phyloP scores from a whole-genome alignment of 2,888 invertebrate genomes.

The Drymonia ruficornis region DNA sequence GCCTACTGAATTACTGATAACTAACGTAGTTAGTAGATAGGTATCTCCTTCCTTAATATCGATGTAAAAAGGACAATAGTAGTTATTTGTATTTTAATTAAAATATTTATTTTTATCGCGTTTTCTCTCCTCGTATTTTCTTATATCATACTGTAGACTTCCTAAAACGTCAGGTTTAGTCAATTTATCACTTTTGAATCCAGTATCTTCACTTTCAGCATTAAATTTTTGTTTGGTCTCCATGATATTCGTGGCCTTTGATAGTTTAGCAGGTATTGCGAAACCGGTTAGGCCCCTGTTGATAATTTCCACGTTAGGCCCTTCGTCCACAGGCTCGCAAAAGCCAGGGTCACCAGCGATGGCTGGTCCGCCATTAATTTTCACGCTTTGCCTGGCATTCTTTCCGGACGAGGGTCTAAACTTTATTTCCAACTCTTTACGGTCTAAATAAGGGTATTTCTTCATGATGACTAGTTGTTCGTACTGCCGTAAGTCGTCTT shows the following conservation, averaged over 20 bases:
- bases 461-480: conserved; percentile 76
- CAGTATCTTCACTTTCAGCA: conserved; percentile 9
- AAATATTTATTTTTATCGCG: background rate
- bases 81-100: background rate
- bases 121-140: background rate
- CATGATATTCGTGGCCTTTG: conserved; percentile 32
- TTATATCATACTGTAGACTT: conserved; percentile 11
- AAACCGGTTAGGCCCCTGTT: conserved; percentile 75
- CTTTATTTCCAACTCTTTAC: conserved; percentile 66
- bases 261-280: conserved; percentile 61
- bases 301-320: conserved; percentile 67
- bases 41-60: no score
- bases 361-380: conserved; percentile 42
- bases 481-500: conserved; percentile 65
- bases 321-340: conserved; percentile 58
- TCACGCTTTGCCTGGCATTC: conserved; percentile 56
- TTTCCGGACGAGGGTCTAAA: conserved; percentile 54
- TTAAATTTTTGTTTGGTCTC: conserved; percentile 37
- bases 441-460: conserved; percentile 74
- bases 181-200: conserved; percentile 7
- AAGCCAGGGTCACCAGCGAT: conserved; percentile 54
- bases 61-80: no score
- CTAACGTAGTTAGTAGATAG: no score
- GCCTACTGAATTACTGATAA: no score
- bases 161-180: background rate